Conservation (phyloP, 2,113 vertebrate species). For the Poicephalus meyeri region DNA sequence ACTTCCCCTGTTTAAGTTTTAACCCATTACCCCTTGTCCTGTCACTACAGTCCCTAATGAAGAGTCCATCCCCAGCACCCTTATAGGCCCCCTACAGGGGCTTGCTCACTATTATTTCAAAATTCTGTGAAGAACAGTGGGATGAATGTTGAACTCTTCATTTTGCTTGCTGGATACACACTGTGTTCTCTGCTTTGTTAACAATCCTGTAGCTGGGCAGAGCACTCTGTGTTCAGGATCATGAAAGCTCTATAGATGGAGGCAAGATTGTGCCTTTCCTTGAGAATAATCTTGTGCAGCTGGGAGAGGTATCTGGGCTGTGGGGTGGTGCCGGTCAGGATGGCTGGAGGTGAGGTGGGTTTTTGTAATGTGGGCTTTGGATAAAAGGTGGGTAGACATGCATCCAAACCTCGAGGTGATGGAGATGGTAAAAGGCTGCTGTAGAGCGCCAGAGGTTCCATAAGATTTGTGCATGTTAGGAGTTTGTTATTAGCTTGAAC, state of each 20-base stretch:
- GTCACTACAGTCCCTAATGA: too few relatives aligned
- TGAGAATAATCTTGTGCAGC: neutral
- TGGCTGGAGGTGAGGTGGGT: neutral
- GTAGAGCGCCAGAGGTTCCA: neutral
- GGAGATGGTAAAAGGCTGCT: neutral
- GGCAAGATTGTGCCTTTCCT: neutral
- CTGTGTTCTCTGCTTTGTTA: neutral
- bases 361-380: neutral
- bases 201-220: neutral
- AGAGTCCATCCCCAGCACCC: too few relatives aligned
- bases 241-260: neutral
- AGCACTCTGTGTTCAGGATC: neutral
- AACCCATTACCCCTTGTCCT: too few relatives aligned
- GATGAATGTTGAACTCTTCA: neutral
- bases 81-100: too few relatives aligned
- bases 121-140: neutral
- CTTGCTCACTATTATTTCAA: neutral
- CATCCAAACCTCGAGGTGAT: neutral
- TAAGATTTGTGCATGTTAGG: neutral
- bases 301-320: neutral
- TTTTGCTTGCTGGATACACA: neutral
- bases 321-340: accelerated
- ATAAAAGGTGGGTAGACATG: neutral
- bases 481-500: neutral
- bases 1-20: too few relatives aligned